Base-by-base conservation (phyloP, 2,888 invertebrate species). In the Myathropa florea region DNA sequence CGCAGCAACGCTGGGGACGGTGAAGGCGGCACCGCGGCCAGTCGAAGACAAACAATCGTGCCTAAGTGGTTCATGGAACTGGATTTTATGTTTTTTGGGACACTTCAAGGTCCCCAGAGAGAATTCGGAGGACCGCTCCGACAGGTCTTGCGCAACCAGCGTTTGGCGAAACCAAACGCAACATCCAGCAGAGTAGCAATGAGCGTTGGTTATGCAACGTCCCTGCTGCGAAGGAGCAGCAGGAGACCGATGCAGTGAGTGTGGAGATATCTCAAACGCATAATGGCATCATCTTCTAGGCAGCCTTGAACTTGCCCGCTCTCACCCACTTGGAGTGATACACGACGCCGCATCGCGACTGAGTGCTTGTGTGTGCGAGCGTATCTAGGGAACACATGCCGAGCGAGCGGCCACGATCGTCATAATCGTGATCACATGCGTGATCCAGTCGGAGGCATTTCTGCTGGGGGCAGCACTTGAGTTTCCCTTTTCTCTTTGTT, bases 351-450 rank as follows among this genome's bases (percentile, higher is more conserved):
- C 39, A 39, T 1, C 39, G 39, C 14, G 39, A 39, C 21, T 68
- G 26, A 70, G 75, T 39, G 36, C 10, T 57, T n/a, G 39, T 14
- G 28, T 18, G 26, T 24, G 53, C 14, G 14, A 18, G 33, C 14
- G 64, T 73, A 72, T 75, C 79, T 79, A 75, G 72, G 57, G 82
- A 86, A 71, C 78, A 83, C 86, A 86, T 86, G 86, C 78, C 73
- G 86, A 6, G 77, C 28, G 75, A 82, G 70, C 77, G 65, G 61
- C 86, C 86, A 75, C 78, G 86, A 86, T 83, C 82, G 73, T 73
- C 77, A 83, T 83, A 83, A 67, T 86, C 86, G 83, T 86, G 86
- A 83, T 82, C 83, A 73, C 78, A 83, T 83, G 78, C 83, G 83
- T 86, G 86, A 83, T 83, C 78, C 81, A 55, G 23, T 78, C 70